Evolutionary conservation across 2,797 vertebrate species (phyloP).

Genomic region (Halcyon smyrnensis): DNA sequence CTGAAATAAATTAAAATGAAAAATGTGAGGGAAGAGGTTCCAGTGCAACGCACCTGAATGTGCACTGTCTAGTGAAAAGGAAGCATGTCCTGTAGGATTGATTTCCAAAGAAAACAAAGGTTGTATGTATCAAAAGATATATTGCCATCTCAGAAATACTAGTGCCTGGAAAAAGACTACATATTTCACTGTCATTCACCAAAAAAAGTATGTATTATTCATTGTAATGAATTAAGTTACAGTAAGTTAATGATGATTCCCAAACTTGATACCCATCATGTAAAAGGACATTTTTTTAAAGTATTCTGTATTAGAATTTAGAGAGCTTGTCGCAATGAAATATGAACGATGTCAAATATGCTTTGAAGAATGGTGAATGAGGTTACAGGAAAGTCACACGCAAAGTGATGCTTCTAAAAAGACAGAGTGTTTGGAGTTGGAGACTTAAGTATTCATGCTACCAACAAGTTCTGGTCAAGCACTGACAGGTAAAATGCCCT

Average conservation of each 20-base stretch:
- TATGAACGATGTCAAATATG: conserved; percentile 36
- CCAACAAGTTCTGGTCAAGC: background rate
- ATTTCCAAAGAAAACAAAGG: conserved; percentile 24
- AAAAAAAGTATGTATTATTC: background rate
- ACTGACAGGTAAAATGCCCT: background rate
- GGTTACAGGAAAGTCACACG: conserved; percentile 26
- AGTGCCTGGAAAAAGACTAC: background rate
- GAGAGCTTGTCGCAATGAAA: conserved; percentile 25
- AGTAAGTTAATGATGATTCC: conserved; percentile 38
- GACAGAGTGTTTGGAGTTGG: background rate
- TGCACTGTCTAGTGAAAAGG: background rate
- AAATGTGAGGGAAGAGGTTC: background rate
- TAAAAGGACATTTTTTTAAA: conserved; percentile 3
- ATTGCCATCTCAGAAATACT: background rate
- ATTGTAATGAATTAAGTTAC: conserved; percentile 23
- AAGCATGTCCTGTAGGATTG: background rate
- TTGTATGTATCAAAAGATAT: background rate
- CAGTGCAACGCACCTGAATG: background rate
- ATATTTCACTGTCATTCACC: conserved; percentile 14
- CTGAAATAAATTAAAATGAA: background rate
- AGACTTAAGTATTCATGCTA: background rate
- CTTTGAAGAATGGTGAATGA: conserved; percentile 8
- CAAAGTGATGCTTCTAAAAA: conserved; percentile 1
- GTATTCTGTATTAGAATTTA: conserved; percentile 31
- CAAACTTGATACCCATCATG: background rate